Evolutionary conservation across 2,888 invertebrate genomes (phyloP).

Genomic region (Ichneumon xanthorius): DNA sequence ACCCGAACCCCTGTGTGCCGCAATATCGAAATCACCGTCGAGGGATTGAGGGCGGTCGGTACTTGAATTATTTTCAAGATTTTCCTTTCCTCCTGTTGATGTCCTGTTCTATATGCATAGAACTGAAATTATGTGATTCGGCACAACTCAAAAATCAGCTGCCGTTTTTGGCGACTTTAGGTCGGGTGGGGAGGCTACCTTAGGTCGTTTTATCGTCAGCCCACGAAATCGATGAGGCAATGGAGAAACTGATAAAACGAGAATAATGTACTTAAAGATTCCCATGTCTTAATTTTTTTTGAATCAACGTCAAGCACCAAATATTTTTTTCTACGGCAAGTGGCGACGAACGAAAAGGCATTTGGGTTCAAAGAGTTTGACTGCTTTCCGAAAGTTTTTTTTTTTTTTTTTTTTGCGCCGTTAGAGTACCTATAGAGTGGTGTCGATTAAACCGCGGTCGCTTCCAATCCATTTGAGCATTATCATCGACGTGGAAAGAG

Average conservation of each 20-base stretch:
- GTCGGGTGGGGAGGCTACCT: not conserved
- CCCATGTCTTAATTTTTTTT: not conserved
- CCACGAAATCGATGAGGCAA: not conserved
- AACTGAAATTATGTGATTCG: not conserved
- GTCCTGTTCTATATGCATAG: not conserved
- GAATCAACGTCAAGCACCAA: not conserved
- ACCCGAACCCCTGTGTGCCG: constrained; percentile 19
- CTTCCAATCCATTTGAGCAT: constrained; percentile 70
- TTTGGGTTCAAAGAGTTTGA: constrained; percentile 35
- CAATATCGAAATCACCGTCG: not conserved
- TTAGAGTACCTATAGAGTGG: constrained; percentile 39
- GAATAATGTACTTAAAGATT: not conserved
- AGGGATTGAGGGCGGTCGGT: not conserved
- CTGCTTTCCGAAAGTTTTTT: constrained; percentile 38
- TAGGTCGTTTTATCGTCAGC: not conserved
- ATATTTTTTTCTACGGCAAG: not conserved
- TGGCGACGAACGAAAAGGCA: constrained; percentile 10
- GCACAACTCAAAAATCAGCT: not conserved
- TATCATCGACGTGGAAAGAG: constrained; percentile 66
- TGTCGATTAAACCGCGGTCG: constrained; percentile 65
- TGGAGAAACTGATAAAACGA: not conserved
- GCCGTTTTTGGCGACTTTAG: not conserved
- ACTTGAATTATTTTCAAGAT: not conserved
- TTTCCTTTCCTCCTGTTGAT: not conserved
- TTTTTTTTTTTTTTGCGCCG: constrained; percentile 7